These are phyloP conservation scores for Hyalella azteca DNA, from an alignment of 2,888 invertebrate genomes.

Conservation along the genomic window DNA sequence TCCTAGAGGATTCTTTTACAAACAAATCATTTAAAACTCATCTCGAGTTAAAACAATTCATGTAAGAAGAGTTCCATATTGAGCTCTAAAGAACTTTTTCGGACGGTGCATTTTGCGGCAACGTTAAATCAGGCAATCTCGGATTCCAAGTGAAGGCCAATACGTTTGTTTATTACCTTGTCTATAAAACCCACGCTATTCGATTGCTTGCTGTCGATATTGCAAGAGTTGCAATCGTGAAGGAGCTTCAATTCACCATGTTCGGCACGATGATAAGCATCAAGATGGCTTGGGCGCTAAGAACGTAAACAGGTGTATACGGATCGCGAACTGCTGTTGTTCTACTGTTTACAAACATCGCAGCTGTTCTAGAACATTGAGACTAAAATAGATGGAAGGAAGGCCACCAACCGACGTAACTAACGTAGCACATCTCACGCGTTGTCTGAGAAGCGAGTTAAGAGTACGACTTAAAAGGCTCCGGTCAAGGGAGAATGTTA, in stretches of 20 bases:
- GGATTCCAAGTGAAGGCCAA: no score
- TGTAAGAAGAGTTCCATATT: no score
- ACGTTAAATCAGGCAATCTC: no score
- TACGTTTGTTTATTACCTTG: no score
- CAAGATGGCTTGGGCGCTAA: neutral
- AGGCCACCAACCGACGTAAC: neutral
- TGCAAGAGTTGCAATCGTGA: neutral
- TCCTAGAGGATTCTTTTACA: no score
- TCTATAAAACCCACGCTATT: neutral
- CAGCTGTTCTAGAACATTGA: constrained; percentile 7
- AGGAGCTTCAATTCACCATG: neutral
- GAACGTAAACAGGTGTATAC: constrained; percentile 29
- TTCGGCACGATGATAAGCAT: constrained; percentile 27
- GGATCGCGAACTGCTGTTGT: constrained; percentile 26
- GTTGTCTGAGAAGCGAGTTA: neutral
- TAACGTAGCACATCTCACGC: neutral
- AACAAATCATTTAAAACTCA: no score
- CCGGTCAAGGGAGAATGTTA: no score
- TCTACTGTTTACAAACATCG: constrained; percentile 29
- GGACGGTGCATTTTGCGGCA: no score
- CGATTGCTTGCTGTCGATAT: neutral
- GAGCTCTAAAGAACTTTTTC: no score
- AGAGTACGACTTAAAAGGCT: neutral
- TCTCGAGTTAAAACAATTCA: no score
- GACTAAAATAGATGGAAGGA: constrained; percentile 13